Evolutionary conservation across 2,113 vertebrate species (phyloP), one percentile per base, ranked within the genome.

Genomic region (Aviceda subcristata): DNA sequence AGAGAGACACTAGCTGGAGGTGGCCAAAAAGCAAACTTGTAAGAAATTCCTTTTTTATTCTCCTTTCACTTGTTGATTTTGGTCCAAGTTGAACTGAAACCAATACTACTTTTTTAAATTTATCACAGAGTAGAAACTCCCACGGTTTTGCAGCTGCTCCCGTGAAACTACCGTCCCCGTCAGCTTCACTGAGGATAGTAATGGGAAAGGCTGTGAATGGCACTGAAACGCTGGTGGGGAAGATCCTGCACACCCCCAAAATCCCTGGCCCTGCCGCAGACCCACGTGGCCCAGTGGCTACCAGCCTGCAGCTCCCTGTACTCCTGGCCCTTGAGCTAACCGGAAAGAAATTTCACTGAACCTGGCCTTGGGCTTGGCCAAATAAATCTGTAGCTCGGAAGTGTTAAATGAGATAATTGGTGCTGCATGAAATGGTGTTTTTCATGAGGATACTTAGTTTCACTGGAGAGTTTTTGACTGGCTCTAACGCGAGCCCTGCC

Each of bases 91-190:
- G 95, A 91, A 87, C 46, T 13, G 69, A 46, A 94, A 84, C 77
- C 81, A 87, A 76, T 17, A 77, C 30, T 59, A 53, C 27, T 38
- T 67, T 68, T 78, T 87, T 1, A 45, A 92, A 84, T 88, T 59
- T 91, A 88, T 81, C 69, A 56, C 51, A 24, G 83, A 78, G 90
- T 51, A 85, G 74, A 85, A 85, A 85, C 90, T 85, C 94, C 90
- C 85, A 88, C 34, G 2, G 69, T 51, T 92, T 87, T 93, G 88
- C 94, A 95, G 95, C 90, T 87, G 69, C 68, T 94, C 32, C 62
- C 0, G 0, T 57, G 46, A 84, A 95, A 66, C 16, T 56, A 16
- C n/a, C 7, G 4, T n/a, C 45, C 53, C 48, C 0, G 0, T 15
- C 74, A 87, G 60, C 83, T 73, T 80, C 55, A 4, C 63, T 32